Conservation (phyloP, 2,797 vertebrate species). For the Enteromius afrohamiltoni region DNA sequence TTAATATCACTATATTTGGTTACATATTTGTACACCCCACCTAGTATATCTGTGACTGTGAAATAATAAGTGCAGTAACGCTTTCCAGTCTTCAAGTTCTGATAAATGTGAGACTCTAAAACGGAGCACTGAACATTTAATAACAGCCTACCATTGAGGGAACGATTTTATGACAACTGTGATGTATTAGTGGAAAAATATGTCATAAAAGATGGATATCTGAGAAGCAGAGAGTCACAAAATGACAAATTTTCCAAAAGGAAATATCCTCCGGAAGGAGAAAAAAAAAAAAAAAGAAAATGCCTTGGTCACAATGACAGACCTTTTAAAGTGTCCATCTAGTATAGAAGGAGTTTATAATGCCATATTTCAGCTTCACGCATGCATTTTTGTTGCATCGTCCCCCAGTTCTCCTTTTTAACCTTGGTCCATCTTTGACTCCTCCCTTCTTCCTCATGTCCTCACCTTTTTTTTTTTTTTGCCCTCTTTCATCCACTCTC, state of each 20-base stretch:
- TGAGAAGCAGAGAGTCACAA: slow-evolving; percentile 57
- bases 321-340: slow-evolving; percentile 49
- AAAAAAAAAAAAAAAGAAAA: slow-evolving; percentile 5
- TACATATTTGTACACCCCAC: slow-evolving; percentile 7
- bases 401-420: slow-evolving; percentile 58
- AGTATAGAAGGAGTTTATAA: slow-evolving; percentile 57
- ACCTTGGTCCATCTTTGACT: slow-evolving; percentile 60
- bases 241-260: slow-evolving; percentile 50
- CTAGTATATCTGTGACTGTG: slow-evolving; percentile 9
- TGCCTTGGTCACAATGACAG: slow-evolving; percentile 64
- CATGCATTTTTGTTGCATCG: slow-evolving; percentile 55
- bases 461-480: neutral
- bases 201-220: slow-evolving; percentile 55
- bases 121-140: slow-evolving; percentile 39
- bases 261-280: slow-evolving; percentile 42
- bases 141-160: slow-evolving; percentile 29
- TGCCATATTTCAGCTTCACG: slow-evolving; percentile 61
- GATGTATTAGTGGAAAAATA: slow-evolving; percentile 51
- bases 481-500: slow-evolving; percentile 38
- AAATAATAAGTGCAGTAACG: slow-evolving; percentile 30
- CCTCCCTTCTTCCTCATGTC: slow-evolving; percentile 18
- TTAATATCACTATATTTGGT: slow-evolving; percentile 16
- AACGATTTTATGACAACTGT: slow-evolving; percentile 33
- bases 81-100: slow-evolving; percentile 7
- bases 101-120: slow-evolving; percentile 28